phyloP scores from a whole-genome alignment of 2,113 vertebrate species.

The Himantopus leucocephalus region DNA sequence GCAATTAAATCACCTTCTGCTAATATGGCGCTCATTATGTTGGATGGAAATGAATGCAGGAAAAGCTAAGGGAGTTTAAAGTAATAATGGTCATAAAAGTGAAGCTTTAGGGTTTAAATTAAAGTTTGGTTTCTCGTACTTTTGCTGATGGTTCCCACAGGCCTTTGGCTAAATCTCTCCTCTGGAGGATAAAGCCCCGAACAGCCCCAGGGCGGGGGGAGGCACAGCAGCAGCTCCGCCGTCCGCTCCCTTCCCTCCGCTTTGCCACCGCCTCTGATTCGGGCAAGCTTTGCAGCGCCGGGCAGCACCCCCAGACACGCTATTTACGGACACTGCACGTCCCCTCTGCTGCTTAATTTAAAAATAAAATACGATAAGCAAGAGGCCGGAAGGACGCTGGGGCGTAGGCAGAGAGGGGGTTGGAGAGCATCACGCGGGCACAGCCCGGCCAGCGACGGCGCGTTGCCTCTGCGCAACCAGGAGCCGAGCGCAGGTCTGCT shows the following conservation, averaged over 20 bases:
- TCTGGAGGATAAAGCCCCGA: background rate
- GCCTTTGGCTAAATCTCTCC: background rate
- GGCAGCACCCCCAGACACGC: background rate
- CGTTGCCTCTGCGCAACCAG: background rate
- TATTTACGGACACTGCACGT: accelerated
- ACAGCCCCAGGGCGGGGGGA: background rate
- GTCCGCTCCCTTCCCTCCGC: background rate
- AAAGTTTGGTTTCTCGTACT: background rate
- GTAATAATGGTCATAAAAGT: background rate
- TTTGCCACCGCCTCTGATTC: too few relatives aligned
- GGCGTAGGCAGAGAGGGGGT: background rate
- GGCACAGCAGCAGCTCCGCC: background rate
- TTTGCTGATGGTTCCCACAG: background rate
- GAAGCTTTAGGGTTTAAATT: background rate
- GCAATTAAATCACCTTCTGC: constrained; percentile 32
- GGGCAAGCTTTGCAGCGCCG: background rate
- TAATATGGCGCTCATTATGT: background rate
- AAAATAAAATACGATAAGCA: background rate
- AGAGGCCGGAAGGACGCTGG: background rate
- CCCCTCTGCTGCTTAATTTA: too few relatives aligned
- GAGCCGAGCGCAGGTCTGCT: background rate
- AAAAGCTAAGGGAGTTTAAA: background rate
- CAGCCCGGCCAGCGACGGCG: background rate
- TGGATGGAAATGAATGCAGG: background rate
- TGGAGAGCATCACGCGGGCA: background rate